Base-by-base conservation (phyloP, 2,888 invertebrate species). In the Limnephilus lunatus region DNA sequence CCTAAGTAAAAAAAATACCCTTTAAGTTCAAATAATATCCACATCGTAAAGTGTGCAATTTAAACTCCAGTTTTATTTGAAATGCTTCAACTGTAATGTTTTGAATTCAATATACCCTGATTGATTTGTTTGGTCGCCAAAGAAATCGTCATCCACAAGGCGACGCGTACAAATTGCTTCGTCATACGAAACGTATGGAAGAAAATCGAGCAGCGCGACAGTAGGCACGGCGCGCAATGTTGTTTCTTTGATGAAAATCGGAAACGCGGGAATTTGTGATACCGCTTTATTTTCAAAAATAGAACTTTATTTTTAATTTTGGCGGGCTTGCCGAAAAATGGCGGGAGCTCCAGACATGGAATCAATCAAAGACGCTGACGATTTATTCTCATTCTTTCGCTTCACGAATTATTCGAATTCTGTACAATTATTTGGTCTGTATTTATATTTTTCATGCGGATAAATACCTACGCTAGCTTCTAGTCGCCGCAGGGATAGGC, bases 191-290 rank as follows among this genome's bases (percentile, higher is more conserved):
- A 44, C 90, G 90, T 30, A 83, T 44, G 82, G 90, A 12, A 39
- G 48, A 81, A 91, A 91, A 83, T 85, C 53, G 83, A 90, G n/a
- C 91, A 44, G 32, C 30, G 31, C 31, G 44, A 83, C 32, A 53
- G 48, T 32, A 12, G n/a, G 31, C 88, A 88, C 68, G 32, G 19
- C 88, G 19, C 35, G 35, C 19, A 89, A 32, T 31, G n/a, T 91
- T 81, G 35, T 88, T 82, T 48, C 91, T 91, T 89, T 85, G 91
- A 91, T 89, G 91, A 89, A 89, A 89, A 91, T 91, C 89, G 83
- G 82, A 91, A 91, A 81, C 82, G 86, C 53, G 88, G 81, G 87
- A 88, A 88, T 88, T 91, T 44, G 91, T 86, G 86, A 91, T 91
- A 80, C 85, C 81, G 82, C 31, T 85, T 91, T 83, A 32, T 85